A percentile compares a stretch with the other conserved stretches of the same genome.
Conservation (phyloP, 2,888 invertebrate genomes). For the Drosophila robusta region DNA sequence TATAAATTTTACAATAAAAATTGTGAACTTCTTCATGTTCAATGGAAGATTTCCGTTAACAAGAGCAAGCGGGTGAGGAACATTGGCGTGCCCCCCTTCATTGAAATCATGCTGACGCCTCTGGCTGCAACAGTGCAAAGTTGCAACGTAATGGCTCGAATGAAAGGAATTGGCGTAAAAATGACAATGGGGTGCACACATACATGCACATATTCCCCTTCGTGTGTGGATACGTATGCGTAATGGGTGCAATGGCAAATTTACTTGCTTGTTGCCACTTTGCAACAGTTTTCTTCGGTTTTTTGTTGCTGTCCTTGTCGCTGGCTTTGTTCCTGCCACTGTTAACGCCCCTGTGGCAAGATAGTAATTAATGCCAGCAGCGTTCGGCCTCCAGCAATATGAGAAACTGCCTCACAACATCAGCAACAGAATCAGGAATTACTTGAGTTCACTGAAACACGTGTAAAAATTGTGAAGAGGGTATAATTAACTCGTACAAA, state of each 20-base stretch:
- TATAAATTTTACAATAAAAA: too few relatives aligned
- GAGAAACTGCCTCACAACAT: too few relatives aligned
- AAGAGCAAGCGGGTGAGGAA: too few relatives aligned
- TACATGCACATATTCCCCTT: too few relatives aligned
- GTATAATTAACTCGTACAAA: conserved; percentile 3
- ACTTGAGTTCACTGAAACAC: not conserved
- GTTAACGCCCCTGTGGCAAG: not conserved
- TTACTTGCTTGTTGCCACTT: conserved; percentile 44
- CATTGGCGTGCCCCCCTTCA: too few relatives aligned
- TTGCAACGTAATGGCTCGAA: not conserved
- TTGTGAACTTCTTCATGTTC: too few relatives aligned
- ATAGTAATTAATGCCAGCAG: conserved; percentile 19
- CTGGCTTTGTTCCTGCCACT: not conserved
- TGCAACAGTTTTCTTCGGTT: conserved; percentile 13
- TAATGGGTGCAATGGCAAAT: conserved; percentile 13
- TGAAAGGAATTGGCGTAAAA: conserved; percentile 3
- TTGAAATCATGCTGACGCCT: not conserved
- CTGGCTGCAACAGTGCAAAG: conserved; percentile 1
- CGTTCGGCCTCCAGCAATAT: conserved; percentile 7
- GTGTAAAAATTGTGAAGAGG: not conserved
- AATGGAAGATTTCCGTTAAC: too few relatives aligned
- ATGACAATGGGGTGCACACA: conserved; percentile 4
- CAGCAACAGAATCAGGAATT: not conserved
- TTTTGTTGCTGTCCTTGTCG: conserved; percentile 4
- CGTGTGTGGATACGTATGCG: not conserved